phyloP scores from a whole-genome alignment of 2,113 vertebrate genomes.

The Halichoerus grypus region DNA sequence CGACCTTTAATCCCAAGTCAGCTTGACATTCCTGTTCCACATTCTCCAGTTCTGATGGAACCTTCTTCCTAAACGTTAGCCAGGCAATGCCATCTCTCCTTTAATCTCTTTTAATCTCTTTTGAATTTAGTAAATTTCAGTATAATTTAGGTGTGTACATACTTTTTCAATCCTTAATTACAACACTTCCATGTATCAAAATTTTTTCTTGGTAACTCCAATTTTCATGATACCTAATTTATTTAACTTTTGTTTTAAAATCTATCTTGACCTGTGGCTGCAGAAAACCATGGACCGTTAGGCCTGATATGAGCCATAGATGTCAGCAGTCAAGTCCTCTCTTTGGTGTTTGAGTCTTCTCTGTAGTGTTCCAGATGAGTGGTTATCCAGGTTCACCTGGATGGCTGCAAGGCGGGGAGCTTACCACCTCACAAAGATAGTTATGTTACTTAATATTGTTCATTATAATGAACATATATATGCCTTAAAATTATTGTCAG shows the following conservation, averaged over 20 bases:
- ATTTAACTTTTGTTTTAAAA: neutral
- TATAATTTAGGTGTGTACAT: neutral
- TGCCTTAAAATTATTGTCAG: neutral
- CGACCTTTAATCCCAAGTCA: neutral
- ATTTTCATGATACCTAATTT: neutral
- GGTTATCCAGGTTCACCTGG: neutral
- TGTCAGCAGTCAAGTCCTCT: neutral
- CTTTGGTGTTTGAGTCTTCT: neutral
- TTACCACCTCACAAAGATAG: neutral
- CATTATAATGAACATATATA: neutral
- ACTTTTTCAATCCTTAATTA: neutral
- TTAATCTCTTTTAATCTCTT: slow-evolving; percentile 9
- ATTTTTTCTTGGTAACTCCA: neutral
- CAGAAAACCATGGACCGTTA: neutral
- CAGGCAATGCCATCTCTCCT: neutral
- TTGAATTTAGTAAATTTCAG: neutral
- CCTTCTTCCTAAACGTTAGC: neutral
- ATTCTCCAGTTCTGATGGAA: neutral
- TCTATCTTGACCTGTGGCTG: neutral
- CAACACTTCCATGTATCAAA: neutral
- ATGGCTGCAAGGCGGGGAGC: neutral
- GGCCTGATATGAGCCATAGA: neutral
- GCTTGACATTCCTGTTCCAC: neutral
- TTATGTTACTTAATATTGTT: neutral
- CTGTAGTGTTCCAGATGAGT: neutral